phyloP scores from a whole-genome alignment of 2,797 vertebrate species.

The Phalloptychus januarius region DNA sequence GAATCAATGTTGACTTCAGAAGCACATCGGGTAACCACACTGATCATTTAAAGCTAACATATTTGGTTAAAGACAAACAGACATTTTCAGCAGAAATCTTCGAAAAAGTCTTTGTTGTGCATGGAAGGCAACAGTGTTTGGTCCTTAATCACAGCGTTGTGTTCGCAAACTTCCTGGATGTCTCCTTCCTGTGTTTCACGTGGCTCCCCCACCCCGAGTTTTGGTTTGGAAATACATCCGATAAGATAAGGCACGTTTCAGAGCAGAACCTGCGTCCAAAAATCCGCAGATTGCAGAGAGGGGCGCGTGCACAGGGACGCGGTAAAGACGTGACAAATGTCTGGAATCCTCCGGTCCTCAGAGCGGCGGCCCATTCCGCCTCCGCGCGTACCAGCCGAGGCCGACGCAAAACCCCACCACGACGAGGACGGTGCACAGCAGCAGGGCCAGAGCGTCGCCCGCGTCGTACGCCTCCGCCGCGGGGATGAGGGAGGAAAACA shows the following conservation, averaged over 20 bases:
- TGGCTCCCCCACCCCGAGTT: neutral
- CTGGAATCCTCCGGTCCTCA: constrained; percentile 54
- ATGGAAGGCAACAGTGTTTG: constrained; percentile 38
- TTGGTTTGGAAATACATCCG: constrained; percentile 7
- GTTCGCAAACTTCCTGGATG: constrained; percentile 56
- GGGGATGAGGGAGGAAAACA: constrained; percentile 77
- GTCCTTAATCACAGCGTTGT: constrained; percentile 30
- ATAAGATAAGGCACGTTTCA: constrained; percentile 70
- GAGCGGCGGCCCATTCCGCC: constrained; percentile 83
- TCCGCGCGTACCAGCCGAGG: constrained; percentile 91
- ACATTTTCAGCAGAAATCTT: neutral
- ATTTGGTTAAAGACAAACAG: neutral
- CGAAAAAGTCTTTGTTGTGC: constrained; percentile 18
- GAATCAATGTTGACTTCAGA: neutral
- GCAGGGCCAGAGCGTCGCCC: constrained; percentile 87
- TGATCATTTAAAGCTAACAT: constrained; percentile 12
- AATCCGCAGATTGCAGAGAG: neutral
- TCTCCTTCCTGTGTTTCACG: constrained; percentile 14
- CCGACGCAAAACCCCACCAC: constrained; percentile 88
- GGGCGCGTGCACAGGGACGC: neutral
- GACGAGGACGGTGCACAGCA: constrained; percentile 84
- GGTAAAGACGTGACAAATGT: neutral
- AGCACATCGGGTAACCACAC: constrained; percentile 18
- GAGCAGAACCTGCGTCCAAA: constrained; percentile 7
- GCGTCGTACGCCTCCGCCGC: constrained; percentile 86